Base-by-base conservation (phyloP, 2,113 vertebrate genomes). In the Sinocyclocheilus anshuiensis region DNA sequence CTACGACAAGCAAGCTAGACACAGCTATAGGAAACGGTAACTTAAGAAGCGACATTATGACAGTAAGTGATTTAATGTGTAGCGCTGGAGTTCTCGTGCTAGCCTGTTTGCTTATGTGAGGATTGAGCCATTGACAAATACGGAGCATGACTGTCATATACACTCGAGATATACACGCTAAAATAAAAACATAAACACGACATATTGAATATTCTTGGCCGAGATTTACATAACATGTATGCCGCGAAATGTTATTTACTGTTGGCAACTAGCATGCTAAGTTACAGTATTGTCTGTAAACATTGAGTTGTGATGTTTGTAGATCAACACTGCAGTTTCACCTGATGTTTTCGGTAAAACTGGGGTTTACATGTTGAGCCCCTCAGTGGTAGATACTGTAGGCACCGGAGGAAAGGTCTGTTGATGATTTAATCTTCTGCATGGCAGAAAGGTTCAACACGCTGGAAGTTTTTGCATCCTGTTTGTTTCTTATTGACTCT, bases 1-100 rank as follows among this genome's bases (percentile, higher is more conserved):
- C 20, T 11, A 45, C 24, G 24, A 42, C 61, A 42, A 36, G 18
- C 18, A 16, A 67, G 26, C 33, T 18, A 71, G 69, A 36, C 85
- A 18, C 48, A 39, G 59, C 42, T 65, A 29, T 42, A 4, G 71
- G 48, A n/a, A 76, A 26, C 61, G 86, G 86, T 84, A 78, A 42
- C 42, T 42, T 8, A 45, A 82, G 86, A 20, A 3, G 18, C 9
- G 59, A 57, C 48, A n/a, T 39, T 22, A 18, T 83, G 67, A 3
- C 16, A 55, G 67, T 57, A 55, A 57, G 26, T 16, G 6, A 57
- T 83, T 55, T 83, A 24, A 36, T 16, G 3, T 72, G 18, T 57
- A 71, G 26, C 11, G 50, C 10, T 57, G n/a, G 48, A 79, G 77
- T 59, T 55, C 33, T 79, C 6, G 2, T 36, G 75, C 24, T 29